These are phyloP conservation scores for Axea sp. DNA, from an alignment of 2,888 invertebrate species.

Conservation along the genomic window DNA sequence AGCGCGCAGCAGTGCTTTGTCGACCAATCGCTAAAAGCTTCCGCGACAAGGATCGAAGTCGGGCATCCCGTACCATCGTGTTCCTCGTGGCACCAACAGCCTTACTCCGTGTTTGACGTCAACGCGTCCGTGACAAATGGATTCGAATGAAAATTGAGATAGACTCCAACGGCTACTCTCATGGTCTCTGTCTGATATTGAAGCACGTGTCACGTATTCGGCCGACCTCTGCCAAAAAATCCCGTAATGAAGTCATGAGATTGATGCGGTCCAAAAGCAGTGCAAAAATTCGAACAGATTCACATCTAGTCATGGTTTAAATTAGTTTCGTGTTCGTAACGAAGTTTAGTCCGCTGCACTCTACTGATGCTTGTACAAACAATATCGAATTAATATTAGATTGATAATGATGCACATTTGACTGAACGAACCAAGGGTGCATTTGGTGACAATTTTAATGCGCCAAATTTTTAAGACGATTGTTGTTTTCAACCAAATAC, in stretches of 20 bases:
- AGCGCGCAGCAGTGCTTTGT: slow-evolving; percentile 42
- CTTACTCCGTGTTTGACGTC: slow-evolving; percentile 57
- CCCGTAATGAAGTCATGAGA: slow-evolving; percentile 39
- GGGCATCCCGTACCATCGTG: slow-evolving; percentile 48
- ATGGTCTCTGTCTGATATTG: slow-evolving; percentile 33
- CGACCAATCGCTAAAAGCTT: slow-evolving; percentile 59
- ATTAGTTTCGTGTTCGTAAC: no score
- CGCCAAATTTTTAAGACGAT: no score
- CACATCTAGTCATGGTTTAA: not conserved
- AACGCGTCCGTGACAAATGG: slow-evolving; percentile 52
- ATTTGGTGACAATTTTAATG: no score
- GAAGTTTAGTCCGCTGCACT: no score
- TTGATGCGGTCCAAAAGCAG: slow-evolving; percentile 20
- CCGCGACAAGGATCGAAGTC: slow-evolving; percentile 59
- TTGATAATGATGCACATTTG: no score
- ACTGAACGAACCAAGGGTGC: no score
- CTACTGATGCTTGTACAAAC: no score
- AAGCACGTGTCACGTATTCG: slow-evolving; percentile 44
- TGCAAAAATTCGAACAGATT: slow-evolving; percentile 9
- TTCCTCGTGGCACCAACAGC: slow-evolving; percentile 50
- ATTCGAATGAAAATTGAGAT: slow-evolving; percentile 58
- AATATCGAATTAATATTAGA: no score
- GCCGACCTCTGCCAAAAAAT: slow-evolving; percentile 46
- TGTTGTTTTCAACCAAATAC: no score
- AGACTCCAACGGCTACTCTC: slow-evolving; percentile 27